These are phyloP conservation scores for Egretta garzetta DNA, from an alignment of 2,113 vertebrate genomes.

Conservation along the genomic window DNA sequence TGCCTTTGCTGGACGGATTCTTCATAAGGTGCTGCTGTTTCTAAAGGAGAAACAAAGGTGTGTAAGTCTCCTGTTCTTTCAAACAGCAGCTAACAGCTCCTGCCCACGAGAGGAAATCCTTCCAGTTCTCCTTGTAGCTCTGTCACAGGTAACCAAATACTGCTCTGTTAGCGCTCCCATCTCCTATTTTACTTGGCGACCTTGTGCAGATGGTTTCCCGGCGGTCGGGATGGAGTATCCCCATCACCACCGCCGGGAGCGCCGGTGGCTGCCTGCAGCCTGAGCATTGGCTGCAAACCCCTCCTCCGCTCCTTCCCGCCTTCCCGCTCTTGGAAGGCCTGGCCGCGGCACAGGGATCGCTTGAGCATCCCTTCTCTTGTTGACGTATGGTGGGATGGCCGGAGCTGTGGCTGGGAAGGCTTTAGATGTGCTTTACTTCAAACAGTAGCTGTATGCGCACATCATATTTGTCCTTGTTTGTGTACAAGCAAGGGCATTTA, in stretches of 20 bases:
- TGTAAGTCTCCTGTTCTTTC: not conserved
- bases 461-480: not conserved
- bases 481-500: not conserved
- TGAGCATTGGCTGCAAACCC: not conserved
- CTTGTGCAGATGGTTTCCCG: not conserved
- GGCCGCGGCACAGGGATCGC: not conserved
- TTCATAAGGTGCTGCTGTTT: not conserved
- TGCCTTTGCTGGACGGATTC: not conserved
- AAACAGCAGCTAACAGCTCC: not conserved
- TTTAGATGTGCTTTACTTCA: not conserved
- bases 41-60: not conserved
- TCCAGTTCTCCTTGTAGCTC: not conserved
- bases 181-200: not conserved
- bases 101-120: constrained; percentile 12
- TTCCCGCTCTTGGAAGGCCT: not conserved
- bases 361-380: not conserved
- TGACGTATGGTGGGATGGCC: not conserved
- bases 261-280: not conserved
- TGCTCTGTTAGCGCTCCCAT: not conserved
- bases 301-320: not conserved
- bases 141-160: not conserved
- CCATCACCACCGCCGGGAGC: fast-evolving
- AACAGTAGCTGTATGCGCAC: not conserved
- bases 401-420: not conserved
- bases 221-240: not conserved